Evolutionary conservation across 1,140 invertebrate genomes (phyloP).

Genomic region (Asobara japonica): DNA sequence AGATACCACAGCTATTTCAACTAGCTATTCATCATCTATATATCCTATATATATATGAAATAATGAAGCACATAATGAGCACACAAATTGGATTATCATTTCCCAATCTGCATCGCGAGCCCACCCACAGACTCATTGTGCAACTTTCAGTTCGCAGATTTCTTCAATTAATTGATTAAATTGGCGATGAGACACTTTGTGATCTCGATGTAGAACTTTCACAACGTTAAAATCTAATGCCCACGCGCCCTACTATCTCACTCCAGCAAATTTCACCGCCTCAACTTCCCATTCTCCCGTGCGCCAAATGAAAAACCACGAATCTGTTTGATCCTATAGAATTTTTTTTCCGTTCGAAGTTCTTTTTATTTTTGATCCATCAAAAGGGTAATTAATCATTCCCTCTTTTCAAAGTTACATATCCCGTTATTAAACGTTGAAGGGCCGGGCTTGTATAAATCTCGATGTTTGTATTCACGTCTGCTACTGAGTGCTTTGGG

Average conservation of each 20-base stretch:
- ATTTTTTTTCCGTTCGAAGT: background rate
- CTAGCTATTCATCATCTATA: no score
- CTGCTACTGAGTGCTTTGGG: background rate
- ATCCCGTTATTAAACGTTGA: background rate
- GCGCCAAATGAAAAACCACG: background rate
- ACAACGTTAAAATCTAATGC: constrained; percentile 11
- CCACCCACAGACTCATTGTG: background rate
- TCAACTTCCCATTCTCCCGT: background rate
- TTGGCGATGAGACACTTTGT: background rate
- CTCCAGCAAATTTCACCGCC: background rate
- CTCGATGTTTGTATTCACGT: constrained; percentile 3
- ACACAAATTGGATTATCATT: background rate
- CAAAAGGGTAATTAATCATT: constrained; percentile 12
- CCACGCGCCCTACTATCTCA: background rate
- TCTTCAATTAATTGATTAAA: background rate
- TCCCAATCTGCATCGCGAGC: background rate
- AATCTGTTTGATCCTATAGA: constrained; percentile 6
- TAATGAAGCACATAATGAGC: no score
- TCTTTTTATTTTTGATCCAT: background rate
- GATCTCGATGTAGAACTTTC: constrained; percentile 4
- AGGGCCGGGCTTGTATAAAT: background rate
- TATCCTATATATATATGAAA: no score
- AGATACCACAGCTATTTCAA: no score
- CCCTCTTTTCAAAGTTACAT: constrained; percentile 7
- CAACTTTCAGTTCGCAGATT: background rate